Base-by-base conservation (phyloP, 2,113 vertebrate genomes). In the Condylura cristata region DNA sequence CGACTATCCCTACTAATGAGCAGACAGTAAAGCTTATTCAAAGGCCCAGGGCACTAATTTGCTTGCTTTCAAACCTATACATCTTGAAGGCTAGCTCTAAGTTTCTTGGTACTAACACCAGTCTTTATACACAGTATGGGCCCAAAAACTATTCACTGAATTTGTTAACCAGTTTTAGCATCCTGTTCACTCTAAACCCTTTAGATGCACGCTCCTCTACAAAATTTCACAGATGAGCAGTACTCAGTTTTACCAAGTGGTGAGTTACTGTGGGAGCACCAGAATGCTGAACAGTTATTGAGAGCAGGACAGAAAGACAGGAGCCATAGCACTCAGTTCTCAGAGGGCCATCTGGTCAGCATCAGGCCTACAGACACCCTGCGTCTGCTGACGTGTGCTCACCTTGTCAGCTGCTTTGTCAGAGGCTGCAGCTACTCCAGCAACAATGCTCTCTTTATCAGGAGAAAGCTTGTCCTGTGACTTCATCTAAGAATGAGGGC, bases 331-430 rank as follows among this genome's bases (percentile, higher is more conserved):
- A 7, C 1, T 3, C 0, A 0, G 16, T 72, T 86, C 75, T 48
- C 44, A 22, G 0, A 60, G 30, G 41, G 85, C 41, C 34, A 56
- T 18, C 34, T 11, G 22, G 13, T 0, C 11, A n/a, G 41, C 20
- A 24, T 1, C 5, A 53, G 63, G 80, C 24, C 76, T 34, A 5
- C 1, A 0, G 0, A 22, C 53, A 34, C 16, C 30, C 24, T 9
- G 0, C 1, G 0, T n/a, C 24, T 48, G 46, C 5, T 34, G 3
- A 2, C 1, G 6, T 4, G 22, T 0, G 20, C 93, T 96, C 63
- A 96, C 96, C 94, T 96, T 91, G 44, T 81, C 93, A 24, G 26
- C 70, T 1, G 72, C 48, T 34, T 93, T 95, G 68, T 13, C 70
- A 18, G 83, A 46, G 14, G 28, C 12, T 22, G 58, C n/a, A 17